Percentiles rank a stretch among this genome's conserved stretches.
Evolutionary conservation across 2,888 invertebrate species (phyloP).

Genomic region (Hypsopygia costalis): DNA sequence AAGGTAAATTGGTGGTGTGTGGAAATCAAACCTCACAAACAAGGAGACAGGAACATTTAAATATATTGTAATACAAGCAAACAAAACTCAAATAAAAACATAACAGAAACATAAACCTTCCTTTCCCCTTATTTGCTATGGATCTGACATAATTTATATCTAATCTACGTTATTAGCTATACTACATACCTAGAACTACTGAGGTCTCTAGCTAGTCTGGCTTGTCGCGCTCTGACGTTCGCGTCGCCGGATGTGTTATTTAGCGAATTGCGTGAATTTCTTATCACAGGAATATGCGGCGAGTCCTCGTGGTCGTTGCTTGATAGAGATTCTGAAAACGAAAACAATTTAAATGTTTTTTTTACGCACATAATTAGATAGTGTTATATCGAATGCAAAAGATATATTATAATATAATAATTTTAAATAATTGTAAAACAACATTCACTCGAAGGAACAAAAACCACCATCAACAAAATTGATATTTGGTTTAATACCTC

Average conservation of each 20-base stretch:
- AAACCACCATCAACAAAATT: no score
- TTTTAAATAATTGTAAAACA: no score
- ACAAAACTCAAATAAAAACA: constrained; percentile 22
- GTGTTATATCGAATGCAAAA: no score
- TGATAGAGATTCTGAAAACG: constrained; percentile 59
- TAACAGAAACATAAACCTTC: constrained; percentile 41
- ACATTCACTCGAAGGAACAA: no score
- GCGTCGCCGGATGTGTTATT: constrained; percentile 62
- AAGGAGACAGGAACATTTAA: constrained; percentile 70
- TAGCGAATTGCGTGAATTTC: constrained; percentile 48
- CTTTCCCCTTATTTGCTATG: constrained; percentile 79
- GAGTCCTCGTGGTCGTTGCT: constrained; percentile 70
- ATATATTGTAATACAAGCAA: constrained; percentile 14
- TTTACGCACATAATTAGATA: no score
- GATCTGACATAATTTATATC: no score
- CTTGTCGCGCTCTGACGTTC: constrained; percentile 67
- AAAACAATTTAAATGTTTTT: not conserved
- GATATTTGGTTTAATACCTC: no score
- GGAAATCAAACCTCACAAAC: constrained; percentile 46
- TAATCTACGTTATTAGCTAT: no score
- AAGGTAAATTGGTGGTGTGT: constrained; percentile 18
- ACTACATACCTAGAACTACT: constrained; percentile 61
- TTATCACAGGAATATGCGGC: constrained; percentile 67
- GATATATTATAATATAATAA: no score
- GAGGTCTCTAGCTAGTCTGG: constrained; percentile 65